Evolutionary conservation across 1,140 invertebrate genomes (phyloP).

Genomic region (Dryas iulia): DNA sequence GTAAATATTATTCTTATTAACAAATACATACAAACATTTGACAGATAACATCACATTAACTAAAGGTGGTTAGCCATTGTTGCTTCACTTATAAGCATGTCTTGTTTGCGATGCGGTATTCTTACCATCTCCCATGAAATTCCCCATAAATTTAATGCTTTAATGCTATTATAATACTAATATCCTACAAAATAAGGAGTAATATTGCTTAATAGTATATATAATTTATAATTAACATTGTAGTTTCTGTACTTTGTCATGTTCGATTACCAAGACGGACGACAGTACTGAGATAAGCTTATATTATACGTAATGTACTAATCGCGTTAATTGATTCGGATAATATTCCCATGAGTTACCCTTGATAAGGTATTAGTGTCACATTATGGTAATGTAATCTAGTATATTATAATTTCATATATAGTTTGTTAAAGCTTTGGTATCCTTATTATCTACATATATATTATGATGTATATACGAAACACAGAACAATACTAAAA

Average conservation of each 20-base stretch:
- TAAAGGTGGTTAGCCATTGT: slow-evolving; percentile 29
- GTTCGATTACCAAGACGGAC: slow-evolving; percentile 32
- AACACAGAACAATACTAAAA: not conserved
- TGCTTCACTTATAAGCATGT: slow-evolving; percentile 25
- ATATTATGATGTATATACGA: slow-evolving; percentile 20
- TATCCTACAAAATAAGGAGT: not conserved
- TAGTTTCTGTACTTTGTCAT: slow-evolving; percentile 20
- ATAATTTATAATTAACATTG: not conserved
- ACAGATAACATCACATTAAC: slow-evolving; percentile 23
- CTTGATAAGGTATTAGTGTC: slow-evolving; percentile 1
- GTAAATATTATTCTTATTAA: not conserved
- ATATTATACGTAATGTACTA: slow-evolving; percentile 29
- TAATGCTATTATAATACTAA: slow-evolving; percentile 4
- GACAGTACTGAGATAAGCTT: slow-evolving; percentile 26
- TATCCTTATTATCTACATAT: not conserved
- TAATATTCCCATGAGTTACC: slow-evolving; percentile 24
- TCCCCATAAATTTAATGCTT: not conserved
- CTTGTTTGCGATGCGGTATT: slow-evolving; percentile 26
- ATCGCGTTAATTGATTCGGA: slow-evolving; percentile 36
- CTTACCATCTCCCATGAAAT: not conserved
- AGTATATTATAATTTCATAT: not conserved
- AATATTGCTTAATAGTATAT: not conserved
- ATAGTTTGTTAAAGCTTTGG: too few species aligned
- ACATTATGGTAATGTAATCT: not conserved
- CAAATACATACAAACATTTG: slow-evolving; percentile 3